These are phyloP conservation scores for Sebastes melanostomus DNA, from an alignment of 2,797 vertebrate genomes.

Conservation along the genomic window DNA sequence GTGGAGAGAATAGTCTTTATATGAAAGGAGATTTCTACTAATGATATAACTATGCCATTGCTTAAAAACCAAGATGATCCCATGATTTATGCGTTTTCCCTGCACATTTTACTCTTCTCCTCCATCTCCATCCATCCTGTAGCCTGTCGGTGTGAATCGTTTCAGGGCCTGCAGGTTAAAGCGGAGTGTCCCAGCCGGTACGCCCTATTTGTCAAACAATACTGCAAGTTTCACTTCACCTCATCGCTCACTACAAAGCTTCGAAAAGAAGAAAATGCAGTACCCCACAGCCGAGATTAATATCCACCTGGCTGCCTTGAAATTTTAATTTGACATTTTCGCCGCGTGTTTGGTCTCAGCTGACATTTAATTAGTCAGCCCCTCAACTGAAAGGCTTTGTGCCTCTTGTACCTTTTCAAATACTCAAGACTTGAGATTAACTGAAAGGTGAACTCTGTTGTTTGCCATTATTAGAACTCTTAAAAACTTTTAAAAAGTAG, in stretches of 20 bases:
- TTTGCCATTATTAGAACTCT: neutral
- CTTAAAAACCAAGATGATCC: neutral
- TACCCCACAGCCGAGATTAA: neutral
- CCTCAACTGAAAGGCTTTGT: slow-evolving; percentile 7
- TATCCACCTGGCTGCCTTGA: slow-evolving; percentile 11
- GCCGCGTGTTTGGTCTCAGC: too few relatives aligned
- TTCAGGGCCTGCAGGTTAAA: neutral
- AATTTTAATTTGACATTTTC: slow-evolving; percentile 53
- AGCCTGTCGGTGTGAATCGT: neutral
- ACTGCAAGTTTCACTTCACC: neutral
- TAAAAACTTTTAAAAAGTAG: neutral
- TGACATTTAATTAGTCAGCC: slow-evolving; percentile 43
- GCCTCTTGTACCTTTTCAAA: slow-evolving; percentile 6
- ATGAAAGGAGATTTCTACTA: neutral
- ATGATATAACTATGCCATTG: neutral
- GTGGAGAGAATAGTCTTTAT: neutral
- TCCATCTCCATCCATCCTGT: neutral
- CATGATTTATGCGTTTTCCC: neutral
- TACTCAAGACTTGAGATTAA: neutral
- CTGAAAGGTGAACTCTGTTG: neutral
- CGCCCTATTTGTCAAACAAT: slow-evolving; percentile 5
- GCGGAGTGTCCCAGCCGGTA: neutral
- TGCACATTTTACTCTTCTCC: neutral
- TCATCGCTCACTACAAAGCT: neutral
- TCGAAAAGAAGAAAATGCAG: neutral